Evolutionary conservation across 2,113 vertebrate genomes (phyloP), one percentile per base, ranked within the genome.

Genomic region (Elanoides forficatus): DNA sequence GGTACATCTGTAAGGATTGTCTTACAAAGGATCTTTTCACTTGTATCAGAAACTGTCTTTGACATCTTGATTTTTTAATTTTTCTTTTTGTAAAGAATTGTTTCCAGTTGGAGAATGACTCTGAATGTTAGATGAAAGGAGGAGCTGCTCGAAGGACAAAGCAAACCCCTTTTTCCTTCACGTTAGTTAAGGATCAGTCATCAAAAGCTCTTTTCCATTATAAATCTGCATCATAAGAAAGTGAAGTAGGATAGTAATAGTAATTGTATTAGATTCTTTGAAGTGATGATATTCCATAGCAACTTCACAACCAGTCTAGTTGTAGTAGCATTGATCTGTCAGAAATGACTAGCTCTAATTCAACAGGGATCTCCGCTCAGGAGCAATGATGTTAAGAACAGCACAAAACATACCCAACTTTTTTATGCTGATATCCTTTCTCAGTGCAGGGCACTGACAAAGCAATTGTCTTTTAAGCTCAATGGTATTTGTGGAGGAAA

Each of bases 11-110:
- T 79, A 92, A 92, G 36, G 50, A 89, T 32, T 78, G 73, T 47
- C 82, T 92, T 93, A 97, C 87, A 94, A 91, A 96, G 67, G 42
- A 72, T 88, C 76, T 93, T 93, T 88, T 84, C 45, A 43, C 75
- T 97, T 91, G 16, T 50, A 73, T 74, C 38, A 73, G 83, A 88
- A 96, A 72, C 76, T 55, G 10, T 42, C 75, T 95, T 81, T 92
- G 87, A 92, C 89, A 84, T 82, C 29, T 65, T 80, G 32, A 70
- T 78, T 76, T 73, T 45, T 75, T 38, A 17, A 11, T 85, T 63
- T 94, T 88, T 80, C 67, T 26, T 1, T 13, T 7, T 13, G 34
- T 43, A 55, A 92, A 79, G 16, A 84, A 62, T 75, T 86, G 27
- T 88, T 93, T 90, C 81, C 50, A 71, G 32, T 47, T 96, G 71